Base-by-base conservation (phyloP, 2,888 invertebrate species). In the Sialis lutaria region DNA sequence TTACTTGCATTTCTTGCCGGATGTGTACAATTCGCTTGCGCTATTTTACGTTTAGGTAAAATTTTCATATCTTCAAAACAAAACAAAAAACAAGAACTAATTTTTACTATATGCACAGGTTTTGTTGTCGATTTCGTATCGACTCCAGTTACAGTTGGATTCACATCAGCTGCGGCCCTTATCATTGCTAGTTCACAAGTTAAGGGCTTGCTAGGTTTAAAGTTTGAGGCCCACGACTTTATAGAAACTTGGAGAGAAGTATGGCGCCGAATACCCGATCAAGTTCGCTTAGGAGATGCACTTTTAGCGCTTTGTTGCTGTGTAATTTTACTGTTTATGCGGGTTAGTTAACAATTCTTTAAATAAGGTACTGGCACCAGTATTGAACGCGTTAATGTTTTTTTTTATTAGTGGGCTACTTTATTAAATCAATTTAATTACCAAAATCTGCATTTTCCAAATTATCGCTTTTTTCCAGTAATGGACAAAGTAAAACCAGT, bases 41-140 rank as follows among this genome's bases (percentile, higher is more conserved):
- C 82, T 4, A 53, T 78, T 39, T 62, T 75, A 6, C 77, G 77
- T 59, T 66, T 83, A 51, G 82, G 80, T 78, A 64, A 65, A 64
- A 49, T 41, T 9, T 6, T 4, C 1, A 37, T 6, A 6, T 5
- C 39, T 40, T 5, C n/a, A 33, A 42, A 40, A 47, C 8, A 35
- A 35, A n/a, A n/a, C n/a, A n/a, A n/a, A n/a, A n/a, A n/a, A n/a
- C 22, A 22, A 22, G 4, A 22, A 22, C 22, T 22, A 2, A 22
- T 22, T 46, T 12, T 39, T 13, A 32, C 8, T 48, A 6, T 32
- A 30, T 47, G 47, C 50, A 6, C 64, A 80, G 81, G 83, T 45
- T 82, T 82, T 57, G 65, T 84, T 7, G 77, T 83, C 10, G 79
- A 82, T 50, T 82, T 83, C 55, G 80, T 84, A 5, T 83, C 83